phyloP scores from a whole-genome alignment of 1,140 invertebrate genomes.

The Sycobia sp. region DNA sequence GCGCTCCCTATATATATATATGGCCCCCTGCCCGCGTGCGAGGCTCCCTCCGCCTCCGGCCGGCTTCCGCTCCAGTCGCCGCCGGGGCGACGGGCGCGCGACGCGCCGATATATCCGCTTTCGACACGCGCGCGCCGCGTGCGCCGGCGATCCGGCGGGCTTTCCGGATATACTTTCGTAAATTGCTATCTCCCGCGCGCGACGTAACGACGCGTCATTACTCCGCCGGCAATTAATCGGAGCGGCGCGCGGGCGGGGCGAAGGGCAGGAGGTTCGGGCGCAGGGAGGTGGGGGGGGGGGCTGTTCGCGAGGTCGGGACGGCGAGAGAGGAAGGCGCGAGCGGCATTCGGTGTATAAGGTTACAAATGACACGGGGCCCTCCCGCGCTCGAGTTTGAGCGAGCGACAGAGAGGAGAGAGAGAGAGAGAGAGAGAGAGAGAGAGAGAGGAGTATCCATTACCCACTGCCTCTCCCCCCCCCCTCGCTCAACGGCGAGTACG shows the following conservation, averaged over 20 bases:
- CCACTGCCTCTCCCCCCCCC: too few relatives aligned
- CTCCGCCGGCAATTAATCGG: constrained; percentile 51
- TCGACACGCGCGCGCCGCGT: constrained; percentile 1
- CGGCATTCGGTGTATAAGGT: constrained; percentile 37
- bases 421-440: background rate
- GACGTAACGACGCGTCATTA: constrained; percentile 41
- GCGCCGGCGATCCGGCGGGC: too few relatives aligned
- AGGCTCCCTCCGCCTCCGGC: background rate
- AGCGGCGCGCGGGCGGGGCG: constrained; percentile 9
- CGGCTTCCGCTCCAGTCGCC: background rate
- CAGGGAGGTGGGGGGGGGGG: constrained; percentile 13
- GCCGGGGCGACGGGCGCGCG: too few relatives aligned
- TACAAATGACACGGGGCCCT: constrained; percentile 46
- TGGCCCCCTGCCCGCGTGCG: too few relatives aligned
- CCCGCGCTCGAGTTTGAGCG: too few relatives aligned
- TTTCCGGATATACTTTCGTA: constrained; percentile 30
- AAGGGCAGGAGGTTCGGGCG: too few relatives aligned
- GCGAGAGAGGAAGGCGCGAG: background rate
- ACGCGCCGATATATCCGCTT: constrained; percentile 17
- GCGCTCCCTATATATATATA: too few relatives aligned
- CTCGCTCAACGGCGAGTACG: too few relatives aligned
- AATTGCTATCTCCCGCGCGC: constrained; percentile 26
- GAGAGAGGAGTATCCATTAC: constrained; percentile 30
- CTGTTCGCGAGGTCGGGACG: background rate
- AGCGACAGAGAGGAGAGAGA: background rate